Percentiles rank a stretch among this genome's conserved stretches.
phyloP scores from a whole-genome alignment of 2,113 vertebrate genomes.

The Siniperca knerii region DNA sequence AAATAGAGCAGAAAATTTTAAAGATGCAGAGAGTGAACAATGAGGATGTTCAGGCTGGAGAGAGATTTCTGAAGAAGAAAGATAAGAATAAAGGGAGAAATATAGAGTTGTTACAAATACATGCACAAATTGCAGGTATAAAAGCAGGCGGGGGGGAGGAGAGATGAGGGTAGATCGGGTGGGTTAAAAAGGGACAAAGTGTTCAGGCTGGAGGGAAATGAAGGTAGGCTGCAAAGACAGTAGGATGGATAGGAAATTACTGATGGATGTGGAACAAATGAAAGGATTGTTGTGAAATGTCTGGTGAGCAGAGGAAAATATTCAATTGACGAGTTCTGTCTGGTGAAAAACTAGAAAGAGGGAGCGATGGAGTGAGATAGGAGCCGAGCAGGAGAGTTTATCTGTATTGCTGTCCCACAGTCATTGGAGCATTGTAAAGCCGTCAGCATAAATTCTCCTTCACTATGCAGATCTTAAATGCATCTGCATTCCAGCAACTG shows the following conservation, averaged over 20 bases:
- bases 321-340: background rate
- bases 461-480: conserved; percentile 60
- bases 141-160: background rate
- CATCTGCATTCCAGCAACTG: conserved; percentile 57
- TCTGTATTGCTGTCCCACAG: conserved; percentile 64
- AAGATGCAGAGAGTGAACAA: conserved; percentile 10
- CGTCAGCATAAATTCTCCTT: conserved; percentile 68
- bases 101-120: background rate
- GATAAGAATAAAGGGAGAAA: conserved; percentile 7
- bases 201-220: conserved; percentile 3
- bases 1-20: conserved; percentile 54
- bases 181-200: background rate
- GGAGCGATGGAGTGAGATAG: conserved; percentile 16
- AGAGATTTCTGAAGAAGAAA: conserved; percentile 7
- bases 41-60: conserved; percentile 9
- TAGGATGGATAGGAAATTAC: conserved; percentile 1
- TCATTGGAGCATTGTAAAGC: conserved; percentile 46
- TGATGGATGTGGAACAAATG: background rate
- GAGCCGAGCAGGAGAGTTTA: conserved; percentile 39
- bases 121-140: background rate
- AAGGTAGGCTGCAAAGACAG: background rate
- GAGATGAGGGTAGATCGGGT: background rate
- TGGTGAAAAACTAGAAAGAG: background rate
- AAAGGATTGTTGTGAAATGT: background rate
- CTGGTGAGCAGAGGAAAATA: background rate